Evolutionary conservation across 2,888 invertebrate species (phyloP), one percentile per base, ranked within the genome.

Genomic region (Anarsia innoxiella): DNA sequence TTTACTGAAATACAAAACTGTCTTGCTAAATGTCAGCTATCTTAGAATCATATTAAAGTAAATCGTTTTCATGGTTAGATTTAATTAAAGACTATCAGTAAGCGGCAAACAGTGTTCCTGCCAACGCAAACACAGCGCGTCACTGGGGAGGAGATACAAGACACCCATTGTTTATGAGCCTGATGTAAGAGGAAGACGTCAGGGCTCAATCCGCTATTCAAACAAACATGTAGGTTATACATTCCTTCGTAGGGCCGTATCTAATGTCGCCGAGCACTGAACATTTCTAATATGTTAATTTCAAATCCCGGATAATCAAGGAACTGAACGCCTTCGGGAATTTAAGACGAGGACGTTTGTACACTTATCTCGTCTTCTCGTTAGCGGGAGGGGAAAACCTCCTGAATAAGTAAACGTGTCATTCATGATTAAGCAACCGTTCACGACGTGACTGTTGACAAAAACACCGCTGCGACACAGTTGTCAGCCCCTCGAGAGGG

Each of bases 331-430:
- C 73, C 69, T 76, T 72, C 66, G 71, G 66, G 71, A 74, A 73
- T 78, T 71, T 68, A 68, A 73, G 70, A 71, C 73, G 70, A 69
- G 70, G 66, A 72, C 75, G 74, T 79, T 80, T 70, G 77, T 75
- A 77, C 77, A 79, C 76, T 80, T 78, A 79, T 79, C 80, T 73
- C 71, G 77, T 71, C 60, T 70, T 69, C 79, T 82, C 75, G 80
- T 82, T 83, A 82, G 75, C 69, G 61, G 66, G 60, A 63, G 59
- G 66, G 59, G 66, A 59, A 66, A 71, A 70, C 69, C 69, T 63
- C 53, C 66, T 77, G 82, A 82, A 83, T 83, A 80, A 79, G 66
- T 72, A 82, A 82, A 66, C 74, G 65, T 62, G 74, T 73, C 75
- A 78, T 76, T 80, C 77, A 75, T 74, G 74, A 77, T 76, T 74